Percentiles rank a stretch among this genome's conserved stretches.
Conservation (phyloP, 2,797 vertebrate genomes). For the Acanthornis magna region DNA sequence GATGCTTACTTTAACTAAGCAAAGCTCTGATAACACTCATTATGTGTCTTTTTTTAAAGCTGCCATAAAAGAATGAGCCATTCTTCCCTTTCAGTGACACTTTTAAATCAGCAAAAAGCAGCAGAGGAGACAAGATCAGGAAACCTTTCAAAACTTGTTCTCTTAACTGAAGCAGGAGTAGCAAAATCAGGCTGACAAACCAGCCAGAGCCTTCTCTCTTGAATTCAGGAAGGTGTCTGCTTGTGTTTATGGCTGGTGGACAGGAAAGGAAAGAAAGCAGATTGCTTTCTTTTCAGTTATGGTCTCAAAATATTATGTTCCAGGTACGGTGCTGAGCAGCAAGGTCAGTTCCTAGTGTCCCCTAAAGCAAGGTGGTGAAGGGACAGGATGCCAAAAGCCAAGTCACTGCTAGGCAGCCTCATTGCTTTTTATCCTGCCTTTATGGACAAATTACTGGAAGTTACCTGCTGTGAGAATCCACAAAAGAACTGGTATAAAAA, state of each 20-base stretch:
- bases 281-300: not conserved
- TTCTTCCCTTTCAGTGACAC: not conserved
- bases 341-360: not conserved
- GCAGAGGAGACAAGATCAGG: not conserved
- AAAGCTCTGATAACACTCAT: not conserved
- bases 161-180: not conserved
- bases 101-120: not conserved
- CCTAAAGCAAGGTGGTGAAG: not conserved
- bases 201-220: not conserved
- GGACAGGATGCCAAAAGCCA: not conserved
- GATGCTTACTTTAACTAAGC: not conserved
- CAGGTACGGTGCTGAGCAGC: not conserved
- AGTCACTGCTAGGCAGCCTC: not conserved
- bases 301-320: not conserved
- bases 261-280: not conserved
- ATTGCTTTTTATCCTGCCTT: not conserved
- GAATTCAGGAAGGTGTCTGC: not conserved
- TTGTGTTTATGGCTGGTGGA: not conserved
- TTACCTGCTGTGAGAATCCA: slow-evolving; percentile 97
- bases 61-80: not conserved
- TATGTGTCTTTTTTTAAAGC: not conserved
- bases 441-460: slow-evolving; percentile 18
- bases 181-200: not conserved
- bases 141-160: not conserved
- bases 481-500: slow-evolving; percentile 99